phyloP scores from a whole-genome alignment of 2,888 invertebrate genomes.

The Cinara cedri region DNA sequence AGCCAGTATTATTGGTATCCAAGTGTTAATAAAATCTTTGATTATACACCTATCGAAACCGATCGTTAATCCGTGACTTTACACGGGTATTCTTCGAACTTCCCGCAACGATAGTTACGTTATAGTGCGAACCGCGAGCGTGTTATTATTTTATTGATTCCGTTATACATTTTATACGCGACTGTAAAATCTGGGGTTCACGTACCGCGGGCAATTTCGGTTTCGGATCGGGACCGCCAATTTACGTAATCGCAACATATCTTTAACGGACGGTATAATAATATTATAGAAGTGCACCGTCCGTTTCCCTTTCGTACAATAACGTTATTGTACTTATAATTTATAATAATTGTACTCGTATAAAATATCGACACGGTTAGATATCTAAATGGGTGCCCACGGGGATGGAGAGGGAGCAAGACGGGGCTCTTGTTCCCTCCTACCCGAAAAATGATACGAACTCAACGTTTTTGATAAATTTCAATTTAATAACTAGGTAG shows the following conservation, averaged over 20 bases:
- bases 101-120: background rate
- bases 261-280: background rate
- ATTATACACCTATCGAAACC: background rate
- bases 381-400: too few relatives aligned
- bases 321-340: too few relatives aligned
- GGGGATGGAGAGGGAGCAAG: too few relatives aligned
- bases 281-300: background rate
- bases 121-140: background rate
- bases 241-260: background rate
- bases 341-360: background rate
- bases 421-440: too few relatives aligned
- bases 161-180: background rate
- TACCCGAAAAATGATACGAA: too few relatives aligned
- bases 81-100: background rate
- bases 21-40: background rate
- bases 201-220: background rate
- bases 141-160: background rate
- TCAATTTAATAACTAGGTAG: too few relatives aligned
- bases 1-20: background rate
- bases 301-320: background rate
- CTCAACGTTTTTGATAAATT: too few relatives aligned
- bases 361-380: too few relatives aligned
- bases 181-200: background rate
- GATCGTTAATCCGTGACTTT: background rate
- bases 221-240: background rate